Evolutionary conservation across 2,888 invertebrate genomes (phyloP).

Genomic region (Amphipyra berbera): DNA sequence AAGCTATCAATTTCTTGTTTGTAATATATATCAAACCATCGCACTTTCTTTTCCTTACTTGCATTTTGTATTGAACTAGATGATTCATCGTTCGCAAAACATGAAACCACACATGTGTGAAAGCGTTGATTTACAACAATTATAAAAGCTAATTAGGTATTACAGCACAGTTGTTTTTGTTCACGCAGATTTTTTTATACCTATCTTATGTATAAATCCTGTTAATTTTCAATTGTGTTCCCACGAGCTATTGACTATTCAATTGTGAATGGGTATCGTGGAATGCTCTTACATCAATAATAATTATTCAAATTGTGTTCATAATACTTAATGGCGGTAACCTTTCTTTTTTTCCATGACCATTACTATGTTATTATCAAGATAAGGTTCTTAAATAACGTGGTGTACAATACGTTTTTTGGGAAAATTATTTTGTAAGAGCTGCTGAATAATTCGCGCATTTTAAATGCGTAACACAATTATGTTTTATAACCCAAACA

Average conservation of each 20-base stretch:
- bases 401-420: conserved; percentile 45
- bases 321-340: conserved; percentile 69
- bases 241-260: conserved; percentile 80
- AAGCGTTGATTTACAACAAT: conserved; percentile 47
- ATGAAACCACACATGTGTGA: conserved; percentile 46
- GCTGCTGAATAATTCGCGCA: conserved; percentile 42
- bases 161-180: conserved; percentile 64
- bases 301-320: conserved; percentile 79
- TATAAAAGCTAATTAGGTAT: conserved; percentile 59
- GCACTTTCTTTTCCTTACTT: conserved; percentile 41
- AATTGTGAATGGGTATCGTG: conserved; percentile 65
- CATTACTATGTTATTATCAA: conserved; percentile 62
- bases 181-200: conserved; percentile 57
- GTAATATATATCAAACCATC: conserved; percentile 56
- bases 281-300: conserved; percentile 68
- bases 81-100: conserved; percentile 28
- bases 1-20: conserved; percentile 67
- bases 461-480: conserved; percentile 14
- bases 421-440: conserved; percentile 31
- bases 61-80: conserved; percentile 14
- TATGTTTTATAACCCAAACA: conserved; percentile 16
- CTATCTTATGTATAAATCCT: conserved; percentile 53
- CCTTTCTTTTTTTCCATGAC: conserved; percentile 69
- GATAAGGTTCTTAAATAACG: conserved; percentile 60
- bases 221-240: conserved; percentile 76